Base-by-base conservation (phyloP, 2,888 invertebrate genomes). In the Pilophorus perplexus region DNA sequence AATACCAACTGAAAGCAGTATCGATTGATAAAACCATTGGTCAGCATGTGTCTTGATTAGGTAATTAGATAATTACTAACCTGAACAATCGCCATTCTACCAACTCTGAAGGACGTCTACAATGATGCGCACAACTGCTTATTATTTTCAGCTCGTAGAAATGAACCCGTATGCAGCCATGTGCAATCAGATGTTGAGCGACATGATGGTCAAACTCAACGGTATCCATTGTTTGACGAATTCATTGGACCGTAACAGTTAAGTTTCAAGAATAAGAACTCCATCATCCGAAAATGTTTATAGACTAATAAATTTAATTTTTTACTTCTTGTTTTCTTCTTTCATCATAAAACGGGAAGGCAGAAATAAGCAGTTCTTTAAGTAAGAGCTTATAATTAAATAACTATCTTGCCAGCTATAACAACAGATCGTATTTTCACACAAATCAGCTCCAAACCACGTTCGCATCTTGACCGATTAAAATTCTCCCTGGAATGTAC, bases 161-260 rank as follows among this genome's bases (percentile, higher is more conserved):
- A 77, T 94, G 75, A 96, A 97, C 79, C 95, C 96, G 0, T 96
- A 94, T 76, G 95, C 96, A 2, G 95, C 94, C 0, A 83, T 96
- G 60, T 97, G 96, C 78, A 97, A 96, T 78, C 89, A 93, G 78
- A 95, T 96, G 93, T 79, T 95, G 66, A 81, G 83, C 60, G 86
- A 92, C 78, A 89, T 91, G 44, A 85, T 90, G 79, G 27, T 20
- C 23, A 65, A 65, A 44, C 28, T 65, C 3, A 55, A 40, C 12
- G 23, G 23, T 42, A 42, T 59, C 16, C 22, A 42, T 10, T 27
- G 59, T 18, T n/a, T n/a, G n/a, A n/a, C n/a, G n/a, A n/a, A n/a
- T n/a, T n/a, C n/a, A n/a, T n/a, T n/a, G 16, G 42, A 8, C 37
- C 6, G 8, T 33, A 33, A 33, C 37, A 33, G 6, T 33, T 33